Base-by-base conservation (phyloP, 2,113 vertebrate genomes). In the Oreochromis niloticus region DNA sequence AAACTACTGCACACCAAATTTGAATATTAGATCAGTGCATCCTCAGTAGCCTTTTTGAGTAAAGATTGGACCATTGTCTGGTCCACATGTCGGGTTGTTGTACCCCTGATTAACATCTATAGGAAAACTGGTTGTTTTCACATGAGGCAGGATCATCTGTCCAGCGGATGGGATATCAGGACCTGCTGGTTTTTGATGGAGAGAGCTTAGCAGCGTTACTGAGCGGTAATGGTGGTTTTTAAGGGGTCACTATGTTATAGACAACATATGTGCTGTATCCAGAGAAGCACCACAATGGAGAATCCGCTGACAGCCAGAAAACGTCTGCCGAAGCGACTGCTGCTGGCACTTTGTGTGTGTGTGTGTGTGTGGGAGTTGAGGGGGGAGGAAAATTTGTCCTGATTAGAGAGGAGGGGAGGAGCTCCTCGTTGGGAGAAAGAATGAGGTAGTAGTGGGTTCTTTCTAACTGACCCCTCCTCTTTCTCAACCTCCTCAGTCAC, bases 301-400 rank as follows among this genome's bases (percentile, higher is more conserved):
- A 96, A 95, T 94, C 92, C 95, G 94, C 95, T 95, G 95, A 94
- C 89, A 1, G 52, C 9, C 52, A 81, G 87, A 68, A 92, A 94
- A 93, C 81, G 12, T 24, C n/a, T 52, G 66, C 80, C 32, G 86
- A 85, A 89, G 82, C 85, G 88, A 90, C 88, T 27, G 89, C 87
- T 5, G 82, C 48, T 66, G 85, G 83, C 89, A 93, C 89, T 94
- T 90, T 94, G 91, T 93, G 83, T 88, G 92, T 92, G 89, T 94
- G 91, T 93, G 83, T 88, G 92, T 92, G 89, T 56, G 81, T 87
- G 61, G 78, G 82, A 73, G 87, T 6, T 10, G 89, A 87, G 80
- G 24, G 12, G 91, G 91, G 91, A 75, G 86, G 84, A 50, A 57
- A 84, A 39, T 81, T 63, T 94, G 88, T 85, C 86, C 91, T 87